These are phyloP conservation scores for Pongo abelii DNA, from an alignment of 2,113 vertebrate species.

Conservation along the genomic window DNA sequence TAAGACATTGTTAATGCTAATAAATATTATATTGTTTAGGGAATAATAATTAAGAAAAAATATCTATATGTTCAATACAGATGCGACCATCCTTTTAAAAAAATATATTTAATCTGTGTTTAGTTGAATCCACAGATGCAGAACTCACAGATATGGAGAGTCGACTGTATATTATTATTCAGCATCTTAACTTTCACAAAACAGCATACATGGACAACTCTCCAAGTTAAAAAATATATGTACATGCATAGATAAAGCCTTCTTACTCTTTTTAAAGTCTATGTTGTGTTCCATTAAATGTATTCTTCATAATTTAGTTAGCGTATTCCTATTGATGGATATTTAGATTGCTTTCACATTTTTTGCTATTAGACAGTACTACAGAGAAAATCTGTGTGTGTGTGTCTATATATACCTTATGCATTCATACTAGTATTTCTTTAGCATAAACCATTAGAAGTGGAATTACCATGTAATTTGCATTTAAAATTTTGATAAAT, in stretches of 20 bases:
- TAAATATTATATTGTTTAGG: neutral
- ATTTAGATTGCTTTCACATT: slow-evolving; percentile 7
- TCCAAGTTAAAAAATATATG: neutral
- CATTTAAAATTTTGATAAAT: slow-evolving; percentile 5
- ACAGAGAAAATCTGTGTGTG: slow-evolving; percentile 4
- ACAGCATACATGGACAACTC: neutral
- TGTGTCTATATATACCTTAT: neutral
- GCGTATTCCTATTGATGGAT: neutral
- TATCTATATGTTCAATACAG: neutral
- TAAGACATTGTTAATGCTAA: neutral
- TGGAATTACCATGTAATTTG: neutral
- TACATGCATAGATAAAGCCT: neutral
- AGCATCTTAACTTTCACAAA: slow-evolving; percentile 27
- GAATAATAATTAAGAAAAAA: neutral
- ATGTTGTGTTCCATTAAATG: neutral
- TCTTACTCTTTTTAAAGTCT: slow-evolving; percentile 18
- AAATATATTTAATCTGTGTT: neutral
- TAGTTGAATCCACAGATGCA: neutral
- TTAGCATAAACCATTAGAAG: slow-evolving; percentile 1
- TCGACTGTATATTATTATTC: neutral
- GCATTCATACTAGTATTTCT: neutral
- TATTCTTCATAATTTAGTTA: slow-evolving; percentile 20
- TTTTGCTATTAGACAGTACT: neutral
- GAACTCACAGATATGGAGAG: neutral
- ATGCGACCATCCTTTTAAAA: neutral